These are phyloP conservation scores for Tyrophagus putrescentiae DNA, from an alignment of 1,140 invertebrate genomes.

Conservation along the genomic window DNA sequence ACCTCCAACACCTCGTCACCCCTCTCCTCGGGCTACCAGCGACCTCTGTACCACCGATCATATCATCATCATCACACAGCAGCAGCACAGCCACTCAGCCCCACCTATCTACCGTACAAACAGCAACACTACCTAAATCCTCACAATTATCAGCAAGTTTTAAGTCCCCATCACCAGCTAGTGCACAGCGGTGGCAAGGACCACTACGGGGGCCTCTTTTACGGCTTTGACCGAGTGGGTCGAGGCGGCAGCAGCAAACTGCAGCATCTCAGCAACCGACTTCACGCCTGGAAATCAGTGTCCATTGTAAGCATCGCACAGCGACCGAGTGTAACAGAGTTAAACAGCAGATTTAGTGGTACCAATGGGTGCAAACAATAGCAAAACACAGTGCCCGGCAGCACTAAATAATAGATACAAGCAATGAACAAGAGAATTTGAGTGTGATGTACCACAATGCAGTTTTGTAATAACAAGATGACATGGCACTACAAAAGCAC, in stretches of 20 bases:
- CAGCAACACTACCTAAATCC: background rate
- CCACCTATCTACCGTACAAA: background rate
- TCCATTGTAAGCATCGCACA: slow-evolving; percentile 19
- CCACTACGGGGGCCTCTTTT: background rate
- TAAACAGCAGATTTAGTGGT: no score
- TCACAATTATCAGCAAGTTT: background rate
- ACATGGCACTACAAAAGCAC: no score
- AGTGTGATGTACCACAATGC: no score
- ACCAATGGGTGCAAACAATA: no score
- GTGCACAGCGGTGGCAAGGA: background rate
- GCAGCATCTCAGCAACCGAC: slow-evolving; percentile 5
- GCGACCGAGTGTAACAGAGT: no score
- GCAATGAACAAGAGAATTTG: no score
- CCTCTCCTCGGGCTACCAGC: background rate
- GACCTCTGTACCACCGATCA: background rate
- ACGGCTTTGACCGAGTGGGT: no score
- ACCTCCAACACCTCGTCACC: slow-evolving; percentile 1
- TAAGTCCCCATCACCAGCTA: background rate
- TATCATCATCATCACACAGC: background rate
- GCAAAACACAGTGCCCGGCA: no score
- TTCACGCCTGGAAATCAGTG: slow-evolving; percentile 17
- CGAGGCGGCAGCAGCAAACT: slow-evolving; percentile 3
- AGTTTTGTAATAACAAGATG: no score
- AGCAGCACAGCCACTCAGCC: background rate
- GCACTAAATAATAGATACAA: no score